Evolutionary conservation across 2,113 vertebrate species (phyloP), one percentile per base, ranked within the genome.

Genomic region (Erythrocercus mccallii): DNA sequence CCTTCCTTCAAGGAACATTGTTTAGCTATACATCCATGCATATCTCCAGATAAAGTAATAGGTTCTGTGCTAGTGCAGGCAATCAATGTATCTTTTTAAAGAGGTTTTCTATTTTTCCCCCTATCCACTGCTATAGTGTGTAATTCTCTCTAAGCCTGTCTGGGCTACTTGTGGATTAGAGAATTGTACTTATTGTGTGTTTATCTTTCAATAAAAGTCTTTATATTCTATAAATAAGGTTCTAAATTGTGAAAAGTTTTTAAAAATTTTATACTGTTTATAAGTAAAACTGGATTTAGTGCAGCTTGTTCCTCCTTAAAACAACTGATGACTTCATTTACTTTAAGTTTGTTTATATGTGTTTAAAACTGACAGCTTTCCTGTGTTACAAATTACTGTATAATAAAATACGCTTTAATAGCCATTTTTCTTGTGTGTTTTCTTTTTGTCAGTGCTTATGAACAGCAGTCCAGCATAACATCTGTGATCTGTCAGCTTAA

Each of bases 331-430:
- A 92, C 86, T 95, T 82, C 35, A 77, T 71, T 78, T 80, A 80
- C 88, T 95, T 38, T 96, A 80, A 86, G 91, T 97, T 96, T 96
- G 27, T 96, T 48, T 44, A 50, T 81, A 37, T 60, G 54, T 91
- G 31, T 88, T 95, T 94, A 48, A 95, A 94, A 94, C 47, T 16
- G 50, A 92, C 31, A 45, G 42, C 66, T 85, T 96, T 82, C 91
- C 58, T 93, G 35, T 86, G 23, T 92, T 97, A 50, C 38, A 88
- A 87, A 95, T 95, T 85, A 10, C 37, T 88, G 17, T 58, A n/a
- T 79, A 98, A 97, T 98, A 96, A 97, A 98, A 48, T n/a, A 10
- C 1, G 6, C 20, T 95, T 96, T 40, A 66, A 20, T 73, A 70
- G 27, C 42, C 11, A 6, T 58, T 90, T 88, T 80, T 70, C 23